Evolutionary conservation across 2,113 vertebrate genomes (phyloP).

Genomic region (Galemys pyrenaicus): DNA sequence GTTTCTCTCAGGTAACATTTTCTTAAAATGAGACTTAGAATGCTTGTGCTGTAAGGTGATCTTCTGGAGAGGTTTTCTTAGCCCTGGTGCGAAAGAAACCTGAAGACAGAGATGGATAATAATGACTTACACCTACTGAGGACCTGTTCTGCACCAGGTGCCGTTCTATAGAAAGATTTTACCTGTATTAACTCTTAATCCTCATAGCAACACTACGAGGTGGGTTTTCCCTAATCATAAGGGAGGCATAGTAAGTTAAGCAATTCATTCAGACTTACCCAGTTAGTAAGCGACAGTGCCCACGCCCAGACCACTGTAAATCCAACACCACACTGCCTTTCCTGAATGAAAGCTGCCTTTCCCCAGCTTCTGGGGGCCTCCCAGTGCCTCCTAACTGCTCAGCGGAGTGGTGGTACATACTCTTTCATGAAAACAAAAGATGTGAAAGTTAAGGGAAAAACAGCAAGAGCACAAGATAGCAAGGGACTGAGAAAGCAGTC

Average conservation of each 20-base stretch:
- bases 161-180: neutral
- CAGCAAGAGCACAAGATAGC: neutral
- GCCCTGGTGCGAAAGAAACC: neutral
- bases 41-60: neutral
- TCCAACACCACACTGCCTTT: neutral
- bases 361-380: rapidly evolving
- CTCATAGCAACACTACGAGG: neutral
- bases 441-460: neutral
- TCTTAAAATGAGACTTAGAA: neutral
- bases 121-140: neutral
- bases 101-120: neutral
- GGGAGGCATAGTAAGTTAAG: neutral
- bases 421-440: neutral
- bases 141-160: neutral
- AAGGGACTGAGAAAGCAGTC: neutral
- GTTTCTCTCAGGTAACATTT: constrained; percentile 37
- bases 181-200: too few relatives aligned
- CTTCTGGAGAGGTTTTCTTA: neutral
- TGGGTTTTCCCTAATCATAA: neutral
- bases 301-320: rapidly evolving
- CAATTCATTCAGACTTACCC: neutral
- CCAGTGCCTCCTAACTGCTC: neutral
- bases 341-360: rapidly evolving
- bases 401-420: neutral
- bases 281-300: neutral